Evolutionary conservation across 2,113 vertebrate genomes (phyloP), one percentile per base, ranked within the genome.

Genomic region (Aphyosemion australe): DNA sequence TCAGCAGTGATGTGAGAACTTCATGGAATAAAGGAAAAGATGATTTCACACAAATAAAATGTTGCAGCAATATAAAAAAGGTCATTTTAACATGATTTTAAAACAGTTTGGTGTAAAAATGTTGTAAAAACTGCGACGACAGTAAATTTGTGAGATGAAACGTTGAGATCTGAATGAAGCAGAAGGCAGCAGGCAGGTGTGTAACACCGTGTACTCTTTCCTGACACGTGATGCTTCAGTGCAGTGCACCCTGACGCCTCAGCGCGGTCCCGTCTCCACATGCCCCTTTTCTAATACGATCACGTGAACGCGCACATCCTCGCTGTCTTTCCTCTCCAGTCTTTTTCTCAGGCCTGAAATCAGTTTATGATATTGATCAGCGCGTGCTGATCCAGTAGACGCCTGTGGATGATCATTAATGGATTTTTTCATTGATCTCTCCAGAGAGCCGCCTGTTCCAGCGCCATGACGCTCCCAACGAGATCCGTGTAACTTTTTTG

Each of bases 141-240:
- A 26, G 3, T 2, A 26, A 26, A 26, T 26, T 2, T 26, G 3
- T 26, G 3, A 26, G 26, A 26, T 26, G 26, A 26, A 26, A 26
- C 5, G 12, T 9, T 52, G 13, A 20, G 53, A 43, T 65, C 26
- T 31, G n/a, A 61, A 56, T 61, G 20, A 61, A 82, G 15, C n/a
- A 13, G 15, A n/a, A 61, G 34, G 37, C 6, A 18, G 16, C 34
- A 64, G 34, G 66, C 67, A 79, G 79, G 75, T 78, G 78, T 64
- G 73, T 49, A 64, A 69, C 59, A 51, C 65, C 39, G 13, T 52
- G 69, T 46, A 12, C 61, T 65, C 59, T 41, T 70, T 41, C 53
- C 16, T 15, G 39, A 34, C 83, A 85, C 81, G 83, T 87, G 87
- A 84, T 21, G 46, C 61, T 43, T 42, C 79, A 19, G 62, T 54